A percentile compares a stretch with the other conserved stretches of the same genome.
These are phyloP conservation scores for Phymastichus coffea DNA, from an alignment of 1,140 invertebrate species.

Conservation along the genomic window DNA sequence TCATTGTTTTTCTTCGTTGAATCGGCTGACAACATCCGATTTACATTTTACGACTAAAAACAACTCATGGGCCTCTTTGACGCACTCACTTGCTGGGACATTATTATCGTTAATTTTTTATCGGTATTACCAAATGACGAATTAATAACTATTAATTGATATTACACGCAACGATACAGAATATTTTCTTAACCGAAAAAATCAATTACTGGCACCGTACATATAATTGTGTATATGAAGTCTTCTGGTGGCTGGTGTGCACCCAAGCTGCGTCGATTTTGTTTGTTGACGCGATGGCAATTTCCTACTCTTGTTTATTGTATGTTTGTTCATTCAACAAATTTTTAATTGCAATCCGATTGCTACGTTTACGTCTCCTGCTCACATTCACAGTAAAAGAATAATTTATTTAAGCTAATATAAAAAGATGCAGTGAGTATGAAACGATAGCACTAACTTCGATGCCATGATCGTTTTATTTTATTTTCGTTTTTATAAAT, in stretches of 20 bases:
- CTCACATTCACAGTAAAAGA: too few species aligned
- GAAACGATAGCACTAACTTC: too few species aligned
- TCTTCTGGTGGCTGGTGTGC: conserved; percentile 56
- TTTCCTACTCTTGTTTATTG: too few species aligned
- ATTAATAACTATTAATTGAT: conserved; percentile 36
- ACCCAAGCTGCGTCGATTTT: conserved; percentile 48
- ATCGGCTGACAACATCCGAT: conserved; percentile 14
- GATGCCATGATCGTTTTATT: too few species aligned
- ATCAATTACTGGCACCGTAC: conserved; percentile 19
- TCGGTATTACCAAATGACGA: conserved; percentile 30
- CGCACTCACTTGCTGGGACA: conserved; percentile 53
- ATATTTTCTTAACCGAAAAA: conserved; percentile 13
- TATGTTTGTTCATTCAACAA: too few species aligned
- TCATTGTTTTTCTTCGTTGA: conserved; percentile 8
- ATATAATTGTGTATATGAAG: conserved; percentile 17
- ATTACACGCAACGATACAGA: conserved; percentile 12
- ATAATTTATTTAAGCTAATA: too few species aligned
- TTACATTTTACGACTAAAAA: conserved; percentile 26
- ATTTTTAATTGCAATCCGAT: too few species aligned
- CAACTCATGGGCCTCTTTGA: conserved; percentile 48
- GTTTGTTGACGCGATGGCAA: too few species aligned
- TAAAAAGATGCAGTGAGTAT: too few species aligned
- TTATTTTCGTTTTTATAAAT: too few species aligned
- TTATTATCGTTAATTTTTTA: conserved; percentile 34
- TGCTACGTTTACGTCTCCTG: too few species aligned